Evolutionary conservation across 2,797 vertebrate species (phyloP).

Genomic region (Lacerta agilis): DNA sequence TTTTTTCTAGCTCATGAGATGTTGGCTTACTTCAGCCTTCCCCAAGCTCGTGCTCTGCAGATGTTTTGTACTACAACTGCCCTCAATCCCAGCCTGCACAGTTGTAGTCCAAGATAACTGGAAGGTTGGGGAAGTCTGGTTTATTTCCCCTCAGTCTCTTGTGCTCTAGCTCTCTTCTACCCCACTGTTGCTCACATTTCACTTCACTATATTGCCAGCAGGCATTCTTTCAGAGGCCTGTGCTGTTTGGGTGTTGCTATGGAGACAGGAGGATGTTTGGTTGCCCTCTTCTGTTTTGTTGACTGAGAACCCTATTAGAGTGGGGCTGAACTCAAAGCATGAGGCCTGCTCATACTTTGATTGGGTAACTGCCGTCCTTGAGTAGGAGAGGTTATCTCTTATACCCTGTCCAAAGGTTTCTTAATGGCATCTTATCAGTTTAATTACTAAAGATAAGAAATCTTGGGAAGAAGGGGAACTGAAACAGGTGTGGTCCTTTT

Average conservation of each 20-base stretch:
- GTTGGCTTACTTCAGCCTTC: not conserved
- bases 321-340: slow-evolving; percentile 2
- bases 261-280: slow-evolving; percentile 33
- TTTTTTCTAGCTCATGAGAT: slow-evolving; percentile 22
- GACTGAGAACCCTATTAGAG: not conserved
- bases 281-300: not conserved
- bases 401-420: not conserved
- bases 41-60: not conserved
- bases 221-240: slow-evolving; percentile 27
- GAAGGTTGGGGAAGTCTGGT: not conserved
- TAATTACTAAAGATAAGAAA: slow-evolving; percentile 52
- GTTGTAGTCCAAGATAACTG: no score
- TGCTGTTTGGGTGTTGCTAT: slow-evolving; percentile 41
- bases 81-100: no score
- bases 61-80: no score
- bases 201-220: slow-evolving; percentile 26
- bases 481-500: not conserved
- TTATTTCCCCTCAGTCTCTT: not conserved
- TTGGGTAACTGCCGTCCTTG: not conserved
- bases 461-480: slow-evolving; percentile 27
- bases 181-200: not conserved
- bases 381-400: not conserved
- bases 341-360: not conserved
- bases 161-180: not conserved
- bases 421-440: slow-evolving; percentile 23